Evolutionary conservation across 1,140 invertebrate species (phyloP), one percentile per base, ranked within the genome.

Genomic region (Batillaria attramentaria): DNA sequence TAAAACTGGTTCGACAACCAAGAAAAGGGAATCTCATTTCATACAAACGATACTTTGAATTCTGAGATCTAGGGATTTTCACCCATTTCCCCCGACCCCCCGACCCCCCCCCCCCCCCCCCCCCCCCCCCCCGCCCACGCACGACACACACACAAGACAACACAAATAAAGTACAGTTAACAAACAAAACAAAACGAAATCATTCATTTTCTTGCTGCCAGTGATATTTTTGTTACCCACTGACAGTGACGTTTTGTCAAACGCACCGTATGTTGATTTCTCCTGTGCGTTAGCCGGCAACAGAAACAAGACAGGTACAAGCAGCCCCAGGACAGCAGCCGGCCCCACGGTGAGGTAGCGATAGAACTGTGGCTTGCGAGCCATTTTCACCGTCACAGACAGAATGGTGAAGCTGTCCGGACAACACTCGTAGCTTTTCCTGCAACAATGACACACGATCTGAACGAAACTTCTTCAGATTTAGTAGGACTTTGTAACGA

Each of bases 341-440:
- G 83, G 83, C 31, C 72, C 78, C 28, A 79, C 33, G 3, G 80
- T 78, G 28, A 81, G 74, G 62, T 79, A 81, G 33, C 74, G 66
- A 37, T 83, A 85, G 69, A 85, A 85, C 43, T 75, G 70, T 20
- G 81, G 73, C 33, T 79, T 62, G 42, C 84, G 65, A 10, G 39
- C 33, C 66, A 85, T 77, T 24, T 69, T 24, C n/a, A 81, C 68
- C 16, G 50, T 77, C 39, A 84, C 72, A 4, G 80, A 79, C 28
- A 92, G 87, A 78, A 92, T 91, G 4, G 92, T 91, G 84, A 91
- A 93, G 10, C 91, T 90, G 74, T 92, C 92, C 18, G 82, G 79
- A 82, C 91, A 86, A 77, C 84, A 86, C 13, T 66, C 50, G 74
- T 87, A 87, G 41, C 75, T 76, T 68, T 82, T 84, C 62, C 77